phyloP scores from a whole-genome alignment of 2,797 vertebrate species.

The Argentina silus region DNA sequence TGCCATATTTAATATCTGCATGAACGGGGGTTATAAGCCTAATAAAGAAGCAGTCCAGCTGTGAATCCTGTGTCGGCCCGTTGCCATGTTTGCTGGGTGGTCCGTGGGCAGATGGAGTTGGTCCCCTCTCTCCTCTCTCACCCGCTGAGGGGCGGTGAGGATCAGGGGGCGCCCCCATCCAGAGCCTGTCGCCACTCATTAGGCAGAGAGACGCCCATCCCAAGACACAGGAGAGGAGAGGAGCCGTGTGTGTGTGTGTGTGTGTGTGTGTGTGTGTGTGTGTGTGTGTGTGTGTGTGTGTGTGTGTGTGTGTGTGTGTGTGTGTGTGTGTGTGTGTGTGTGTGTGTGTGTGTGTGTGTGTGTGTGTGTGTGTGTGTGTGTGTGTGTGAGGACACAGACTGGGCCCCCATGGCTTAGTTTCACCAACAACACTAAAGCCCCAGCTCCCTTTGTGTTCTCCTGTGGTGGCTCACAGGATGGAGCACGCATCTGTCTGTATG shows the following conservation, averaged over 20 bases:
- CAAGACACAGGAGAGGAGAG: slow-evolving; percentile 14
- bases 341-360: too few species aligned
- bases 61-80: background rate
- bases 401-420: slow-evolving; percentile 22
- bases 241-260: background rate
- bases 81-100: slow-evolving; percentile 42
- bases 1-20: background rate
- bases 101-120: slow-evolving; percentile 58
- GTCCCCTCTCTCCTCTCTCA: slow-evolving; percentile 28
- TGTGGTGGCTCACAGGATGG: background rate
- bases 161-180: slow-evolving; percentile 56
- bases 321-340: too few species aligned
- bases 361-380: slow-evolving; percentile 9
- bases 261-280: slow-evolving; percentile 11
- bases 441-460: slow-evolving; percentile 7
- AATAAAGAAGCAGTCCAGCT: background rate
- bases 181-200: slow-evolving; percentile 62
- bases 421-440: slow-evolving; percentile 7
- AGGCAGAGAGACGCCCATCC: slow-evolving; percentile 31
- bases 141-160: slow-evolving; percentile 41
- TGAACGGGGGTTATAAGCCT: background rate
- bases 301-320: too few species aligned
- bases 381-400: background rate
- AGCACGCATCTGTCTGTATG: background rate
- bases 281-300: too few species aligned